phyloP scores from a whole-genome alignment of 2,113 vertebrate genomes.

The Rhipidura dahli region DNA sequence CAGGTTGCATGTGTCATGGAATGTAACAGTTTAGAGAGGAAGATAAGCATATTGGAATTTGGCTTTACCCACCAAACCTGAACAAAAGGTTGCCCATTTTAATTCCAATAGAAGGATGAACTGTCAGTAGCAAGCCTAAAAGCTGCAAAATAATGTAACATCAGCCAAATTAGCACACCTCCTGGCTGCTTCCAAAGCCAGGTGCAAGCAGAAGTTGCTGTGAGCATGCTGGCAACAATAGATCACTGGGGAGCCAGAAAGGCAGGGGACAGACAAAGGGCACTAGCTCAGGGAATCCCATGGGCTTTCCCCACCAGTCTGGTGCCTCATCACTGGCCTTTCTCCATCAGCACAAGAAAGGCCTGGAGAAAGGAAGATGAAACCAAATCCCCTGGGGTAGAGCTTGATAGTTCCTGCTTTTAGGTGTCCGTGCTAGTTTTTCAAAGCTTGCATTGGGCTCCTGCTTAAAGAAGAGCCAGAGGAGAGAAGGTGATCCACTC shows the following conservation, averaged over 20 bases:
- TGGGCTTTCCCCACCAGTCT: background rate
- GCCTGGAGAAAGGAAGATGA: background rate
- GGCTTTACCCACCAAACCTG: background rate
- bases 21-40: background rate
- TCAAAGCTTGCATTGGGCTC: background rate
- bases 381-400: background rate
- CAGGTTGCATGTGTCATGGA: background rate
- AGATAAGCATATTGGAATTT: background rate
- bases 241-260: background rate
- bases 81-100: background rate
- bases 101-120: background rate
- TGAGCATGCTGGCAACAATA: background rate
- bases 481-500: background rate
- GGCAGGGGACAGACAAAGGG: background rate
- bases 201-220: background rate
- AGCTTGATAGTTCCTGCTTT: background rate
- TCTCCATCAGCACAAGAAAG: background rate
- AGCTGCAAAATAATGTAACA: background rate
- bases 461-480: background rate
- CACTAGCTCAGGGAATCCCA: background rate
- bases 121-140: background rate
- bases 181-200: background rate
- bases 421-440: background rate
- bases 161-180: fast-evolving
- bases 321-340: background rate